Base-by-base conservation (phyloP, 2,797 vertebrate genomes). In the Thaleichthys pacificus region DNA sequence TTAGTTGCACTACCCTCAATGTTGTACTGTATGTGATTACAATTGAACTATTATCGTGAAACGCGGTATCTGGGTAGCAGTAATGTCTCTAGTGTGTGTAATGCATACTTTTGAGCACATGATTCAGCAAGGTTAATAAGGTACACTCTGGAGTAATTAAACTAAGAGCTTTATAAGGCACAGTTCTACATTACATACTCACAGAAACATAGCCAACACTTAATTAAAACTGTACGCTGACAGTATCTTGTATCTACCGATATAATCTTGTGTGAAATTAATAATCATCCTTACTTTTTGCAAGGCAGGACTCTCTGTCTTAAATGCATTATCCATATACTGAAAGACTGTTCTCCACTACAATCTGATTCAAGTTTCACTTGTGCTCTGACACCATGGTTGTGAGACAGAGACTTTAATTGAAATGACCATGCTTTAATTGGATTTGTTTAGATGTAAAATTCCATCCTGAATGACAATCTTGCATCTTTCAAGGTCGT, bases 341-440 rank as follows among this genome's bases (percentile, higher is more conserved):
- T 73, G 82, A 85, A 88, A 92, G 91, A 93, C 84, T 88, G 81
- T 90, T 90, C 85, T 86, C 38, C 84, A 69, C 77, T 72, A 47
- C 91, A 94, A 94, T 95, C 93, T 93, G 92, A 95, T 94, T 94
- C 89, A 90, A 94, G 93, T 95, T 93, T 93, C 82, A 91, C 89
- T 89, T 89, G 73, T 84, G 89, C 79, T 83, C 87, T 91, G 87
- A 93, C 93, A 91, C 89, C 80, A 82, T 73, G 77, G 87, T 78
- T 85, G 78, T 80, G 78, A 89, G 90, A 86, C 78, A 69, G 86
- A 86, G 84, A 89, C 78, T 91, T 92, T 93, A 92, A 95, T 93
- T 93, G 90, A 91, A 92, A 93, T 86, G 88, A 82, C 89, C 80
- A 68, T 73, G 87, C 89, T 90, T 93, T 93, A 94, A 94, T 93